Conservation (phyloP, 1,140 invertebrate genomes). For the Cydia strobilella region DNA sequence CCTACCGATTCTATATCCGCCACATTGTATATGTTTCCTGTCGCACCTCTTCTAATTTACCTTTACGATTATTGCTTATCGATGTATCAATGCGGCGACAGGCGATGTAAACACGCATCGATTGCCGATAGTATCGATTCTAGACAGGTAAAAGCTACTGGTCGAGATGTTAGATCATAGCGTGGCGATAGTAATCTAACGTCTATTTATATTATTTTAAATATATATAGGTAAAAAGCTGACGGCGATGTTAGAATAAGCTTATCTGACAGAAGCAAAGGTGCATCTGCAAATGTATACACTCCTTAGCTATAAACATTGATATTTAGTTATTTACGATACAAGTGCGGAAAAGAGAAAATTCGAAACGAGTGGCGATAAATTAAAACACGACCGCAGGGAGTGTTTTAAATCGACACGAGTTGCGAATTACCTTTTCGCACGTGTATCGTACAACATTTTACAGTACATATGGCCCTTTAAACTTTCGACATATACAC, state of each 20-base stretch:
- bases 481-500: no score
- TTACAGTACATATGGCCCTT: no score
- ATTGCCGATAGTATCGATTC: slow-evolving; percentile 17
- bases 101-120: slow-evolving; percentile 20
- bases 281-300: no score
- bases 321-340: no score
- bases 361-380: no score
- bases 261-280: no score
- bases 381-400: no score
- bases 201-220: slow-evolving; percentile 21
- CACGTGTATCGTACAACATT: no score
- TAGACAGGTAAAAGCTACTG: slow-evolving; percentile 28
- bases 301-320: no score
- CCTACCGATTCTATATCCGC: slow-evolving; percentile 67
- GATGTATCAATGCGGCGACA: slow-evolving; percentile 33
- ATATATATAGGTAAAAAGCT: background rate
- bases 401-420: no score
- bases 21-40: slow-evolving; percentile 65
- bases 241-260: background rate
- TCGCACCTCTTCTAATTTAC: slow-evolving; percentile 63
- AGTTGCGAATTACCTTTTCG: no score
- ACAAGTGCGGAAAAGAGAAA: no score
- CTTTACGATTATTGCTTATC: slow-evolving; percentile 64
- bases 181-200: background rate
- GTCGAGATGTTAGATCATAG: slow-evolving; percentile 7